Conservation (phyloP, 2,797 vertebrate species). For the Poecilia picta region DNA sequence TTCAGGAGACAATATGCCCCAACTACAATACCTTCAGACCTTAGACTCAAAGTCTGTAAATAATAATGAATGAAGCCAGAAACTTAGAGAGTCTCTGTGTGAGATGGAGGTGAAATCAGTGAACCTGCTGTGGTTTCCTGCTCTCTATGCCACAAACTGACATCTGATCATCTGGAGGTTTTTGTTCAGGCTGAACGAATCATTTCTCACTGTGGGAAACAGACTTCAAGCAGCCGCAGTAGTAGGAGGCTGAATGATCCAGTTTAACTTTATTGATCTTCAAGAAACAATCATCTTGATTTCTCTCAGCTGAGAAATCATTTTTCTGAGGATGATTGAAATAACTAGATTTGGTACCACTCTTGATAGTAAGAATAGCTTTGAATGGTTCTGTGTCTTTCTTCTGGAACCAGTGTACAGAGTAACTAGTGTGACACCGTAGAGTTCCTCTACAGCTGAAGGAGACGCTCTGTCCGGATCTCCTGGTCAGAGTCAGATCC, state of each 20-base stretch:
- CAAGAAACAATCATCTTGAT: background rate
- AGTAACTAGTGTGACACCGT: background rate
- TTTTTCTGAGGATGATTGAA: slow-evolving; percentile 12
- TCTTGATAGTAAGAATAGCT: too few relatives aligned
- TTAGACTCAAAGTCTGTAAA: too few relatives aligned
- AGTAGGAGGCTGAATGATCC: background rate
- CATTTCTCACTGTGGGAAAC: background rate
- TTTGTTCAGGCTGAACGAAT: background rate
- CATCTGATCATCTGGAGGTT: too few relatives aligned
- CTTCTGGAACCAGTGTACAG: slow-evolving; percentile 21
- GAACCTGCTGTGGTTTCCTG: too few relatives aligned
- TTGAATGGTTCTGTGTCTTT: background rate
- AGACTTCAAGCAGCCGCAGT: slow-evolving; percentile 13
- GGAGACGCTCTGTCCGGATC: background rate
- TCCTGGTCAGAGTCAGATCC: background rate
- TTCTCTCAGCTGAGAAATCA: slow-evolving; percentile 10
- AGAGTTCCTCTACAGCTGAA: background rate
- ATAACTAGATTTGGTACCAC: background rate
- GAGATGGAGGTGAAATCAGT: too few relatives aligned
- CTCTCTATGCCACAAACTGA: too few relatives aligned
- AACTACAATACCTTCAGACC: too few relatives aligned
- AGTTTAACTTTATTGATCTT: background rate
- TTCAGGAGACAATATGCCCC: too few relatives aligned
- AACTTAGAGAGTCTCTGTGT: too few relatives aligned
- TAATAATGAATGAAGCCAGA: too few relatives aligned